Percentiles rank a stretch among this genome's conserved stretches.
phyloP scores from a whole-genome alignment of 2,113 vertebrate species.

The Ardeotis arabs region DNA sequence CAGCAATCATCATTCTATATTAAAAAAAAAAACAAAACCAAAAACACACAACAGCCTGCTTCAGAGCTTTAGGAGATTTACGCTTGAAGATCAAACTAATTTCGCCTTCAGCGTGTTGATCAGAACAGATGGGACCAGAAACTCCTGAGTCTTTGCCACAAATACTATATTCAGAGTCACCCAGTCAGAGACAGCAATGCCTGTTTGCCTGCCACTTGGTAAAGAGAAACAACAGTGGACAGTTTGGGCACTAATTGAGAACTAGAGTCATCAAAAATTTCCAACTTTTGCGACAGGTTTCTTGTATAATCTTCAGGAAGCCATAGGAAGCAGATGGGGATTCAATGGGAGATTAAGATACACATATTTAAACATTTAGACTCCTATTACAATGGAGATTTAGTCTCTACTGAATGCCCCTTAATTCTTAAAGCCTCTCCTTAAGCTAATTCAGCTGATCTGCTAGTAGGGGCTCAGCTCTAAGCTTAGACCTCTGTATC shows the following conservation, averaged over 20 bases:
- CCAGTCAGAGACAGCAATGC: neutral
- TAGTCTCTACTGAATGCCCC: neutral
- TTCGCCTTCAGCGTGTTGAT: neutral
- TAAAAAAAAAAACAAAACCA: no score
- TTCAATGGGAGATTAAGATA: neutral
- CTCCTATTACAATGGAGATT: neutral
- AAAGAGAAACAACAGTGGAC: neutral
- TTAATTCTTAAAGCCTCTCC: slow-evolving; percentile 22
- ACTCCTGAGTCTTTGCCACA: neutral
- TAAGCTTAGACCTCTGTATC: neutral
- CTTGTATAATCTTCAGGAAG: neutral
- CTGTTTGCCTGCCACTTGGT: neutral
- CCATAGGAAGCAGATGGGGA: neutral
- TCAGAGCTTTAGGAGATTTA: neutral
- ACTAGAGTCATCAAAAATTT: neutral
- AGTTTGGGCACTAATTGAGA: neutral
- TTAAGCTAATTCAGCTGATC: slow-evolving; percentile 27
- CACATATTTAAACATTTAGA: neutral
- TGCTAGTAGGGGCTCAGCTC: neutral
- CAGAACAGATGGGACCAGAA: neutral
- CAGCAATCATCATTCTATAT: neutral
- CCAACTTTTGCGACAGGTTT: neutral
- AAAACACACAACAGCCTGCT: neutral
- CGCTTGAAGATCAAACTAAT: neutral
- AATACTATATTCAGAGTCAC: neutral